Evolutionary conservation across 2,888 invertebrate species (phyloP).

Genomic region (Erebia aethiops): DNA sequence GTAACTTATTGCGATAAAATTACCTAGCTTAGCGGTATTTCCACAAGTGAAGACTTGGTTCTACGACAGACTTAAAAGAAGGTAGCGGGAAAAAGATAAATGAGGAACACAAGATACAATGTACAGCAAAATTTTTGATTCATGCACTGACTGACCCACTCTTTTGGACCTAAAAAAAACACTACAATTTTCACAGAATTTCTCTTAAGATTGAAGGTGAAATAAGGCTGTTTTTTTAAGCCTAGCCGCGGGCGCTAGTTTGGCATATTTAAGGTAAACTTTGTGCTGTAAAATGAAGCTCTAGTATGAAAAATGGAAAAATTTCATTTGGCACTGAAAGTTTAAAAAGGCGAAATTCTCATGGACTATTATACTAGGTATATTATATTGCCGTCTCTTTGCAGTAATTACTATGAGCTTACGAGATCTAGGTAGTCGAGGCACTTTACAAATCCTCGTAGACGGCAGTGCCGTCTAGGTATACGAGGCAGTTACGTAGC

Average conservation of each 20-base stretch:
- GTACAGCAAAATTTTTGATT: too few relatives aligned
- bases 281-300: neutral
- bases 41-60: neutral
- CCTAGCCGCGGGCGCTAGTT: too few relatives aligned
- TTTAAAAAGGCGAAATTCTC: neutral
- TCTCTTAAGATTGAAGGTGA: too few relatives aligned
- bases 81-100: too few relatives aligned
- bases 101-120: too few relatives aligned
- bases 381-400: neutral
- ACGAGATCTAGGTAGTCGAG: neutral
- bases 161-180: too few relatives aligned
- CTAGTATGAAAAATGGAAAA: neutral
- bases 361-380: neutral
- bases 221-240: too few relatives aligned
- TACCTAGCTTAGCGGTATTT: neutral
- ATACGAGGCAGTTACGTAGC: too few relatives aligned
- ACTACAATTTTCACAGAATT: too few relatives aligned
- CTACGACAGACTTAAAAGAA: neutral
- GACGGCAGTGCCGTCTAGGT: too few relatives aligned
- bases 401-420: slow-evolving; percentile 1
- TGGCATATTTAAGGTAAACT: too few relatives aligned
- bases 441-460: neutral
- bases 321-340: neutral
- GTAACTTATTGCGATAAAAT: neutral
- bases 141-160: too few relatives aligned